Conservation (phyloP, 2,113 vertebrate genomes). For the Protobothrops mucrosquamatus region DNA sequence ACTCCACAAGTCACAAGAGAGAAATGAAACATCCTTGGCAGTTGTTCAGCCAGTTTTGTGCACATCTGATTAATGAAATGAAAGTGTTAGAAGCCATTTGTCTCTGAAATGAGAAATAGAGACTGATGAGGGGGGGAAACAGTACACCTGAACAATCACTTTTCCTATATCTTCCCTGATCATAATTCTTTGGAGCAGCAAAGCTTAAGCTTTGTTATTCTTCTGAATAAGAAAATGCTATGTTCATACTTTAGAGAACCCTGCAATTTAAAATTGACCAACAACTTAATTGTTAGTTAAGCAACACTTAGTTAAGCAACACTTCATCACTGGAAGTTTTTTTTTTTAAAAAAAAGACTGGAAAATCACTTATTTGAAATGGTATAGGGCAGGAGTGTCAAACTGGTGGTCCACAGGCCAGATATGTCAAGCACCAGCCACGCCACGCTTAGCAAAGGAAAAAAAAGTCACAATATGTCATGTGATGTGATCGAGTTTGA, state of each 20-base stretch:
- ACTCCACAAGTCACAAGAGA: not conserved
- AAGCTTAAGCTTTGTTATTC: not conserved
- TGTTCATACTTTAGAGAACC: not conserved
- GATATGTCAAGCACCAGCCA: no score
- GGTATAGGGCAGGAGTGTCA: no score
- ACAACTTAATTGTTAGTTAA: not conserved
- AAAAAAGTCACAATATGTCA: no score
- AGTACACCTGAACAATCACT: not conserved
- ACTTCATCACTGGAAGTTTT: no score
- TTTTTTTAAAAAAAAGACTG: no score
- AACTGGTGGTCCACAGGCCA: no score
- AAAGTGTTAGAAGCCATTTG: not conserved
- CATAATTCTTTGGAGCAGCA: not conserved
- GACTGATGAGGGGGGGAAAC: not conserved
- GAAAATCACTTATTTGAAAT: no score
- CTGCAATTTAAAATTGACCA: not conserved
- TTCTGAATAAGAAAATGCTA: not conserved
- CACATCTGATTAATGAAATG: not conserved
- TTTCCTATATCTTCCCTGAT: not conserved
- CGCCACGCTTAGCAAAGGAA: no score
- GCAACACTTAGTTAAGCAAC: no score
- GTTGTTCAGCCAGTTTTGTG: not conserved
- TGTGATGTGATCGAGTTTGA: no score
- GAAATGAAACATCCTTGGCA: constrained; percentile 10
- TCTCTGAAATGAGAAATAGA: not conserved